Conservation (phyloP, 2,888 invertebrate genomes). For the Caenorhabditis sp. region DNA sequence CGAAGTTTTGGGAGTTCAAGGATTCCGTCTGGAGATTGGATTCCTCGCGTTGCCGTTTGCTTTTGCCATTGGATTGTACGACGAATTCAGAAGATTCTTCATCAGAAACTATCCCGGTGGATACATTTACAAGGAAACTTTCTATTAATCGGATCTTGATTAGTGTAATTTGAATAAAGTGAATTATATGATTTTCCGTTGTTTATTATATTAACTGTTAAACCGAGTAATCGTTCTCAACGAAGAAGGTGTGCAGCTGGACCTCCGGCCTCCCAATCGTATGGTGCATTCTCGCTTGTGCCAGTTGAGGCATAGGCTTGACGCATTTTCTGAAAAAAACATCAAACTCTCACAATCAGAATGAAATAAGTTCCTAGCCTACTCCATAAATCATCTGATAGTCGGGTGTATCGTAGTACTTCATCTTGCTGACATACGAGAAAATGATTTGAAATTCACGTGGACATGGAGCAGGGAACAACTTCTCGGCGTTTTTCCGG, state of each 20-base stretch:
- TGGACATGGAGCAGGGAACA: constrained; percentile 73
- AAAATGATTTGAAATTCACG: constrained; percentile 53
- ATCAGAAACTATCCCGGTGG: constrained; percentile 76
- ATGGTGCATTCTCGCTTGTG: constrained; percentile 36
- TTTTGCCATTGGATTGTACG: constrained; percentile 73
- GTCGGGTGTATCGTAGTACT: constrained; percentile 81
- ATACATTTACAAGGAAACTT: constrained; percentile 77
- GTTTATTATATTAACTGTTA: not conserved
- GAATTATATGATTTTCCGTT: no score
- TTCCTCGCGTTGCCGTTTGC: constrained; percentile 77
- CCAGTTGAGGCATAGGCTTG: constrained; percentile 63
- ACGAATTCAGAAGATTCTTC: constrained; percentile 74
- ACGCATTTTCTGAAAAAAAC: constrained; percentile 59
- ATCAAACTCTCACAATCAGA: not conserved
- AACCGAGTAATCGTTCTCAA: constrained; percentile 10
- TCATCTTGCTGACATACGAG: constrained; percentile 52
- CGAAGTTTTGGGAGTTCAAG: constrained; percentile 70
- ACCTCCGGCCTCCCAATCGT: constrained; percentile 26
- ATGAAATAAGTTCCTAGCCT: not conserved
- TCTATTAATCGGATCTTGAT: constrained; percentile 49
- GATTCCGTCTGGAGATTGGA: constrained; percentile 65
- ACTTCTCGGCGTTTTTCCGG: constrained; percentile 62
- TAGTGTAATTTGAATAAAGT: not conserved
- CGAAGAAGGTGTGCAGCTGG: constrained; percentile 10
- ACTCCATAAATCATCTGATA: constrained; percentile 74